Evolutionary conservation across 2,113 vertebrate species (phyloP).

Genomic region (Seriola dumerili): DNA sequence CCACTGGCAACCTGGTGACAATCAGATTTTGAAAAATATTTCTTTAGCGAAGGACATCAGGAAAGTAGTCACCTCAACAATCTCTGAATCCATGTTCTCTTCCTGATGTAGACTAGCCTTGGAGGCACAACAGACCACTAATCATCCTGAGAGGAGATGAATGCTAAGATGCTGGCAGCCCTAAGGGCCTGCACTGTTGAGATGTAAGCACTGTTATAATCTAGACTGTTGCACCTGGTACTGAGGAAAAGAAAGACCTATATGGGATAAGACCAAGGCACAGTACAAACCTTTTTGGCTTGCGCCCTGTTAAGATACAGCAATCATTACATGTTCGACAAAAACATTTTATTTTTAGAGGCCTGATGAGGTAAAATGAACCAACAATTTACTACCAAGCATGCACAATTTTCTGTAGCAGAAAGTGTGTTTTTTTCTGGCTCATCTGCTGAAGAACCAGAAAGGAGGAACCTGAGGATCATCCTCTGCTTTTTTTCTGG

Average conservation of each 20-base stretch:
- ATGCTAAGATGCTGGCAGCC: not conserved
- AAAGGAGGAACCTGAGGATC: too few relatives aligned
- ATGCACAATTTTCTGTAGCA: too few relatives aligned
- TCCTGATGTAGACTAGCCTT: not conserved
- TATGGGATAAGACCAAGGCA: not conserved
- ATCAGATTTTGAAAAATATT: not conserved
- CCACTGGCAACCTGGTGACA: not conserved
- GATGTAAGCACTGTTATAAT: constrained; percentile 15
- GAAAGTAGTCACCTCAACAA: not conserved
- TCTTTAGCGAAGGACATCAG: not conserved
- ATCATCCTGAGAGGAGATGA: constrained; percentile 15
- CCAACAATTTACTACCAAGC: too few relatives aligned
- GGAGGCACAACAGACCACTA: not conserved
- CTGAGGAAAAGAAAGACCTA: constrained; percentile 13
- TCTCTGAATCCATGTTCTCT: not conserved
- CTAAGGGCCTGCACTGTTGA: not conserved
- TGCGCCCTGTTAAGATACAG: too few relatives aligned
- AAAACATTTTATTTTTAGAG: too few relatives aligned
- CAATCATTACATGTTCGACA: too few relatives aligned
- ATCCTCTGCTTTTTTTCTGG: too few relatives aligned
- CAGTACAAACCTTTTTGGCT: too few relatives aligned
- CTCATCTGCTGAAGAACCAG: too few relatives aligned
- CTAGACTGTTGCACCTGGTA: not conserved
- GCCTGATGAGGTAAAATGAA: too few relatives aligned
- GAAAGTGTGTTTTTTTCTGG: not conserved